Evolutionary conservation across 2,888 invertebrate species (phyloP).

Genomic region (Agrotis ipsilon): DNA sequence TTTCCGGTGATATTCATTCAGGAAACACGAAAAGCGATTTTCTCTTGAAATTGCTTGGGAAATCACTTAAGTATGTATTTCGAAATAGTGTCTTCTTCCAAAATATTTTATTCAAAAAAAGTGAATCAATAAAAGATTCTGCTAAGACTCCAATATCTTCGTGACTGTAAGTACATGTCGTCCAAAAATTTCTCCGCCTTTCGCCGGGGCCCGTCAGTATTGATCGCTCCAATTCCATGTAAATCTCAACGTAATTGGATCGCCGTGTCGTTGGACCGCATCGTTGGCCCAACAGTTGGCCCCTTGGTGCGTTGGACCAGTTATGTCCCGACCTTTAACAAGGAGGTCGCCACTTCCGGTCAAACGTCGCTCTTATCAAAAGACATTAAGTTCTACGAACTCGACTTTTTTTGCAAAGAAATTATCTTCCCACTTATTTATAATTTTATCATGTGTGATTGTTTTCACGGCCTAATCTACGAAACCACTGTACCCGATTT

Average conservation of each 20-base stretch:
- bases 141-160: too few relatives aligned
- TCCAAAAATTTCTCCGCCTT: conserved; percentile 56
- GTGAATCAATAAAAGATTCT: too few relatives aligned
- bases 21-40: too few relatives aligned
- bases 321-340: conserved; percentile 77
- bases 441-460: too few relatives aligned
- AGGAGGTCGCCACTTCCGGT: conserved; percentile 73
- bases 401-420: conserved; percentile 50
- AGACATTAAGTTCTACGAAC: conserved; percentile 40
- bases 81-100: too few relatives aligned
- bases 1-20: too few relatives aligned
- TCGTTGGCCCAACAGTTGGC: conserved; percentile 58
- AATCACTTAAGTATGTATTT: too few relatives aligned
- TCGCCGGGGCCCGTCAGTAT: conserved; percentile 41
- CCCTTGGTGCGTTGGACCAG: conserved; percentile 29
- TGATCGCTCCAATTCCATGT: conserved; percentile 65
- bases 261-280: conserved; percentile 41
- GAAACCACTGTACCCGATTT: too few relatives aligned
- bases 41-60: too few relatives aligned
- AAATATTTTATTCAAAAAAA: too few relatives aligned
- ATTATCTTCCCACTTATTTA: background rate
- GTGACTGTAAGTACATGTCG: background rate
- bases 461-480: too few relatives aligned
- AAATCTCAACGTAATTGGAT: conserved; percentile 61
- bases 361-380: conserved; percentile 61